These are phyloP conservation scores for Athrips mouffetella DNA, from an alignment of 2,888 invertebrate species.

Conservation along the genomic window DNA sequence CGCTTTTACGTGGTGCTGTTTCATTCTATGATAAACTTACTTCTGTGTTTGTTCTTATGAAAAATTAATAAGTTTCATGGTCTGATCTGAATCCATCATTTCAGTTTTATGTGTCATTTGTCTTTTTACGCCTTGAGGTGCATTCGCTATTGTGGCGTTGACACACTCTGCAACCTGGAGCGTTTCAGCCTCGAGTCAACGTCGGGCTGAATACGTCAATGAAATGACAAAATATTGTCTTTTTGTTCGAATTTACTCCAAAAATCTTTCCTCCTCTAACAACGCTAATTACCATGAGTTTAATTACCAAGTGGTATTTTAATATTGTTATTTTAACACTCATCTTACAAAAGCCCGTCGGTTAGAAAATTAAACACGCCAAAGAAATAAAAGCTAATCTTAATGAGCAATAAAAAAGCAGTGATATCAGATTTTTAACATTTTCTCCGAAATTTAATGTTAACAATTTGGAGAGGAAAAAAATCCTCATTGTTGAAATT, in stretches of 20 bases:
- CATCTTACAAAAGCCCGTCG: slow-evolving; percentile 15
- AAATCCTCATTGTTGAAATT: slow-evolving; percentile 68
- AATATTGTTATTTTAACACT: slow-evolving; percentile 15
- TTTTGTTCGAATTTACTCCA: neutral
- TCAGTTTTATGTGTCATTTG: too few species aligned
- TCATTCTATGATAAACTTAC: too few species aligned
- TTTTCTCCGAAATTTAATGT: slow-evolving; percentile 63
- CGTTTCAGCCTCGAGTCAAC: too few species aligned
- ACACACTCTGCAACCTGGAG: too few species aligned
- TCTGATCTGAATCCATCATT: too few species aligned
- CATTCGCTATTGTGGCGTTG: too few species aligned
- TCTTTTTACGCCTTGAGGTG: too few species aligned
- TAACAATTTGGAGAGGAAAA: slow-evolving; percentile 66
- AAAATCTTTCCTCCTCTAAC: neutral
- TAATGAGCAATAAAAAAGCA: slow-evolving; percentile 64
- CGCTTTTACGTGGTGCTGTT: too few species aligned
- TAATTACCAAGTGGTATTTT: slow-evolving; percentile 10
- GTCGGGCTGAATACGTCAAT: too few species aligned
- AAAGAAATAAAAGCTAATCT: slow-evolving; percentile 50
- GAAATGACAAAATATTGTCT: too few species aligned
- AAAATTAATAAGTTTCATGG: too few species aligned
- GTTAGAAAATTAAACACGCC: slow-evolving; percentile 32
- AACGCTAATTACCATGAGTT: slow-evolving; percentile 5
- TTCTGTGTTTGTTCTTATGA: too few species aligned
- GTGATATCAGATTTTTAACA: slow-evolving; percentile 64